Evolutionary conservation across 2,797 vertebrate genomes (phyloP).

Genomic region (Leucoraja ocellata): DNA sequence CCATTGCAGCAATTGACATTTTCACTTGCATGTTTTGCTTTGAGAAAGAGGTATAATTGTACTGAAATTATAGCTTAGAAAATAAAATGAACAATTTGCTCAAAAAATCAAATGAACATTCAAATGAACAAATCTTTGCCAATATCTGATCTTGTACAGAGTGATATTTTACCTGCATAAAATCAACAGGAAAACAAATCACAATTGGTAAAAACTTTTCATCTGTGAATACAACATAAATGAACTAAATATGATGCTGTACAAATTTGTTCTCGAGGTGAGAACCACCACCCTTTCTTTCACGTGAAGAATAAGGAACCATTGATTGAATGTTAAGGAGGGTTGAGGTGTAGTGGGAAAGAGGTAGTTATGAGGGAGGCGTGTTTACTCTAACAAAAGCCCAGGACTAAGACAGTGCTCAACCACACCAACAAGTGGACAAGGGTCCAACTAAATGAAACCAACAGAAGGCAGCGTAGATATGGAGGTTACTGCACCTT

Average conservation of each 20-base stretch:
- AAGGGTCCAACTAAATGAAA: not conserved
- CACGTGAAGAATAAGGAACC: not conserved
- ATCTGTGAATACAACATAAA: not conserved
- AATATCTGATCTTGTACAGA: too few relatives aligned
- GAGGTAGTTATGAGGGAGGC: not conserved
- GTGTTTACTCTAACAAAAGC: not conserved
- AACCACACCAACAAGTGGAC: not conserved
- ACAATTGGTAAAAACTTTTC: not conserved
- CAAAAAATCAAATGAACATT: too few relatives aligned
- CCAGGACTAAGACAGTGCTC: not conserved
- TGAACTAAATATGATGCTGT: not conserved
- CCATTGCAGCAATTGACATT: not conserved
- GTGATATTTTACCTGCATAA: not conserved
- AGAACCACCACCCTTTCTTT: not conserved
- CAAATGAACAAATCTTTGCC: too few relatives aligned
- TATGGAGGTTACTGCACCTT: not conserved
- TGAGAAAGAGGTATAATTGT: not conserved
- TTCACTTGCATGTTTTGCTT: not conserved
- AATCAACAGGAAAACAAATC: not conserved
- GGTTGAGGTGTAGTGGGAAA: not conserved
- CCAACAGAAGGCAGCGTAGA: not conserved
- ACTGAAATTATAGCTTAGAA: not conserved
- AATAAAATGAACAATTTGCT: not conserved
- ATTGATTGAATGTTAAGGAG: not conserved
- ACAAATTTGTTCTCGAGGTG: not conserved